phyloP scores from a whole-genome alignment of 2,888 invertebrate species.

The Brenthis daphne region DNA sequence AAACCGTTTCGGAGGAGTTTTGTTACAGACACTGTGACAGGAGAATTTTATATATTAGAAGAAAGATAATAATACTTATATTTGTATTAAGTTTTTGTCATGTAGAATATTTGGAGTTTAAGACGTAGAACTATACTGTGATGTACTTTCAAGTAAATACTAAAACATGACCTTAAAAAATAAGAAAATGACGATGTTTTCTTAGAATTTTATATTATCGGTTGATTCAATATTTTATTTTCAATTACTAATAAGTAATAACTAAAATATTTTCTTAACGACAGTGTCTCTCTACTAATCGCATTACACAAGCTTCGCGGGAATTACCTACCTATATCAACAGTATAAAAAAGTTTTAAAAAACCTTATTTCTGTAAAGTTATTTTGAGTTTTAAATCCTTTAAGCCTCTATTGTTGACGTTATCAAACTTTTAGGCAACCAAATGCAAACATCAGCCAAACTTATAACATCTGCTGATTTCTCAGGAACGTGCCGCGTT shows the following conservation, averaged over 20 bases:
- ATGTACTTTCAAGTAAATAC: too few relatives aligned
- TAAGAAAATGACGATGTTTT: background rate
- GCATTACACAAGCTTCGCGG: conserved; percentile 9
- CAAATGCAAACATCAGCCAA: conserved; percentile 58
- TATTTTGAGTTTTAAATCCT: conserved; percentile 41
- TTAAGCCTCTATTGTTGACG: conserved; percentile 50
- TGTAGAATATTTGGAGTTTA: too few relatives aligned
- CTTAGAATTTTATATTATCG: background rate
- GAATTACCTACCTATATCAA: background rate
- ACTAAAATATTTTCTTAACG: background rate
- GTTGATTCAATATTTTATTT: background rate
- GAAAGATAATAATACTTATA: background rate
- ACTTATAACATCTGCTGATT: conserved; percentile 76
- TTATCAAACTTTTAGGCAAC: conserved; percentile 61
- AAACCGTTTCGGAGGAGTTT: too few relatives aligned
- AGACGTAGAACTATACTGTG: too few relatives aligned
- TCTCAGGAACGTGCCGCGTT: conserved; percentile 78
- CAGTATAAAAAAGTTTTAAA: conserved; percentile 7
- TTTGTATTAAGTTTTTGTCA: too few relatives aligned
- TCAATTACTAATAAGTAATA: background rate
- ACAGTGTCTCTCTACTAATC: conserved; percentile 4
- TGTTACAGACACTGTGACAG: too few relatives aligned
- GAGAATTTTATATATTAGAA: too few relatives aligned
- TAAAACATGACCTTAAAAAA: too few relatives aligned
- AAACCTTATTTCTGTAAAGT: conserved; percentile 7